phyloP scores from a whole-genome alignment of 1,140 invertebrate species.

The Papilio dardanus region DNA sequence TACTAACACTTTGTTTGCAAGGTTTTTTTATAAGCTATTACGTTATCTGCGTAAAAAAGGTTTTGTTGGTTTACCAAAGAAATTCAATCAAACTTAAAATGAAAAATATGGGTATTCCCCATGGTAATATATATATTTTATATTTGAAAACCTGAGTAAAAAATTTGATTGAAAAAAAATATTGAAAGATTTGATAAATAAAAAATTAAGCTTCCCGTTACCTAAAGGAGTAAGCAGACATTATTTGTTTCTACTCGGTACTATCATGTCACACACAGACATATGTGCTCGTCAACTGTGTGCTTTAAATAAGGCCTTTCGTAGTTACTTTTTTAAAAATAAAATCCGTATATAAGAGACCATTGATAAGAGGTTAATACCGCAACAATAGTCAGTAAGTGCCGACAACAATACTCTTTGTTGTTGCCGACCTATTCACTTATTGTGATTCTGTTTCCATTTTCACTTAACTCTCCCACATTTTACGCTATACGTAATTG shows the following conservation, averaged over 20 bases:
- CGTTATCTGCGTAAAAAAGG: background rate
- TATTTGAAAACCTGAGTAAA: too few relatives aligned
- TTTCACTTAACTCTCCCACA: background rate
- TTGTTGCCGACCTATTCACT: background rate
- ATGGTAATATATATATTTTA: too few relatives aligned
- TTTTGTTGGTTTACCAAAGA: background rate
- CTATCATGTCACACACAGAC: too few relatives aligned
- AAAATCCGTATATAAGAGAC: background rate
- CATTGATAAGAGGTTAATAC: background rate
- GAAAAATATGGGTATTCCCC: too few relatives aligned
- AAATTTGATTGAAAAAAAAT: too few relatives aligned
- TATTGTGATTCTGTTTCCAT: slow-evolving; percentile 9
- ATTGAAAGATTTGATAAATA: too few relatives aligned
- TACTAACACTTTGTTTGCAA: background rate
- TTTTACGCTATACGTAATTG: background rate
- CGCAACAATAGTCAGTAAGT: slow-evolving; percentile 8
- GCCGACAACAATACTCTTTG: slow-evolving; percentile 9
- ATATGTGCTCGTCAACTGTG: background rate
- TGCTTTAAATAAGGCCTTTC: background rate
- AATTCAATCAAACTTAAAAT: background rate
- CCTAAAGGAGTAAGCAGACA: too few relatives aligned
- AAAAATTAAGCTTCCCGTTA: too few relatives aligned
- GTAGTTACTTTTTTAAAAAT: background rate
- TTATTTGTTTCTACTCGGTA: too few relatives aligned
- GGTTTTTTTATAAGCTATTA: background rate